Evolutionary conservation across 92 coral and sea anemone genomes (phyloP).

Genomic region (Phenganax marumi): DNA sequence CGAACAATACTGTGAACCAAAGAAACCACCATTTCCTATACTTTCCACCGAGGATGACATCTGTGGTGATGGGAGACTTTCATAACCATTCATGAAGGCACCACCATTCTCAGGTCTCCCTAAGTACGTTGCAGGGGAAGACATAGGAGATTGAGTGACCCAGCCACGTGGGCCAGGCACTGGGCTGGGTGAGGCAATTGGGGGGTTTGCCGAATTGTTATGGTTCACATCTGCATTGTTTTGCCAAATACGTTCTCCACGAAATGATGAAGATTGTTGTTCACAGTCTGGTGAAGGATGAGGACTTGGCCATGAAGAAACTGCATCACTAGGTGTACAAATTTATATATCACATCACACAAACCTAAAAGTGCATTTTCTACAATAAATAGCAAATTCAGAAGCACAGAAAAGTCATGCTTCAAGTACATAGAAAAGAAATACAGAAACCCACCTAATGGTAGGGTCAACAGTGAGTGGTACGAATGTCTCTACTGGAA

Average conservation of each 20-base stretch:
- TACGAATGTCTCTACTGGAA: slow-evolving; percentile 65
- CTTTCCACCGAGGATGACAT: slow-evolving; percentile 85
- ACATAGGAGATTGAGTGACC: slow-evolving; percentile 62
- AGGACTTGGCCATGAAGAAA: slow-evolving; percentile 76
- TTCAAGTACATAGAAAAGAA: not conserved
- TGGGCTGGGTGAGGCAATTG: slow-evolving; percentile 71
- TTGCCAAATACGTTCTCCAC: slow-evolving; percentile 94
- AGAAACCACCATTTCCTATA: slow-evolving; percentile 35
- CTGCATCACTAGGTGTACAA: slow-evolving; percentile 68
- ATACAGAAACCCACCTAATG: slow-evolving; percentile 21
- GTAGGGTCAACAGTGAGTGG: slow-evolving; percentile 58
- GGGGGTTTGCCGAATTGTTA: slow-evolving; percentile 81
- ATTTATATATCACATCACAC: not conserved
- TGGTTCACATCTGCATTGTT: slow-evolving; percentile 62
- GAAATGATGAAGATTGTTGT: slow-evolving; percentile 52
- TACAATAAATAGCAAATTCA: not conserved
- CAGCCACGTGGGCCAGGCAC: slow-evolving; percentile 58
- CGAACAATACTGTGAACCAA: slow-evolving; percentile 31
- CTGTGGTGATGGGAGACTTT: slow-evolving; percentile 86
- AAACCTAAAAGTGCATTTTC: no score
- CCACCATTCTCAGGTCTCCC: slow-evolving; percentile 63
- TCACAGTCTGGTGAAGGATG: slow-evolving; percentile 36
- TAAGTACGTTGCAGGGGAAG: slow-evolving; percentile 50
- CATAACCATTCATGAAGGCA: slow-evolving; percentile 82
- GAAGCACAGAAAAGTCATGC: no score